Evolutionary conservation across 1,140 invertebrate genomes (phyloP).

Genomic region (Ruditapes philippinarum): DNA sequence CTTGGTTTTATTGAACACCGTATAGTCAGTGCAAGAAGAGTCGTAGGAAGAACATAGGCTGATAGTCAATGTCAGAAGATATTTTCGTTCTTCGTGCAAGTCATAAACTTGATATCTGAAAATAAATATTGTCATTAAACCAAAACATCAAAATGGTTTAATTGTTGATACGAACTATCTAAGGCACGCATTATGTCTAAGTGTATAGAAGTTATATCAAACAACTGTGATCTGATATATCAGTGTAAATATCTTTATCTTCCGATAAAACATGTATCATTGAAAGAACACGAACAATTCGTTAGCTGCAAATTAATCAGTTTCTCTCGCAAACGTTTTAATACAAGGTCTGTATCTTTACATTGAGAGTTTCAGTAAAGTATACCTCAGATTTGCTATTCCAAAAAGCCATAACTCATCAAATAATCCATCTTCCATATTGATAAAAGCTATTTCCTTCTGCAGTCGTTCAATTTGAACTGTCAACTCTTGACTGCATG

Average conservation of each 20-base stretch:
- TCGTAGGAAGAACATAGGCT: neutral
- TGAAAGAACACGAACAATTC: too few relatives aligned
- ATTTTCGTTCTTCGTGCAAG: neutral
- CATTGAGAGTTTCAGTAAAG: neutral
- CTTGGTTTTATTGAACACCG: neutral
- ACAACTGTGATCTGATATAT: too few relatives aligned
- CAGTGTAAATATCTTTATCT: too few relatives aligned
- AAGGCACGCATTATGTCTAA: too few relatives aligned
- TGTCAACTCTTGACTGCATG: slow-evolving; percentile 55
- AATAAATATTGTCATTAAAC: too few relatives aligned
- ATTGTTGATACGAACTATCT: too few relatives aligned
- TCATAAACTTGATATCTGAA: slow-evolving; percentile 24
- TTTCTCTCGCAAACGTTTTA: too few relatives aligned
- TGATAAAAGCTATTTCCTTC: slow-evolving; percentile 2
- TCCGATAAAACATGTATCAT: too few relatives aligned
- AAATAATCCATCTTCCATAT: slow-evolving; percentile 47
- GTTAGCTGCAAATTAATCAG: too few relatives aligned
- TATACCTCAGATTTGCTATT: neutral
- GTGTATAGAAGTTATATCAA: too few relatives aligned
- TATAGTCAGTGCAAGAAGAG: neutral
- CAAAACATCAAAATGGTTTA: too few relatives aligned
- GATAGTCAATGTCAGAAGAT: neutral
- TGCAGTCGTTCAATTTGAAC: slow-evolving; percentile 60
- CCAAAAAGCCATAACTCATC: slow-evolving; percentile 13
- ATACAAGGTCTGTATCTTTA: too few relatives aligned